Percentiles rank a stretch among this genome's conserved stretches.
These are phyloP conservation scores for Lasioglossum lativentre DNA, from an alignment of 2,888 invertebrate species.

Conservation along the genomic window DNA sequence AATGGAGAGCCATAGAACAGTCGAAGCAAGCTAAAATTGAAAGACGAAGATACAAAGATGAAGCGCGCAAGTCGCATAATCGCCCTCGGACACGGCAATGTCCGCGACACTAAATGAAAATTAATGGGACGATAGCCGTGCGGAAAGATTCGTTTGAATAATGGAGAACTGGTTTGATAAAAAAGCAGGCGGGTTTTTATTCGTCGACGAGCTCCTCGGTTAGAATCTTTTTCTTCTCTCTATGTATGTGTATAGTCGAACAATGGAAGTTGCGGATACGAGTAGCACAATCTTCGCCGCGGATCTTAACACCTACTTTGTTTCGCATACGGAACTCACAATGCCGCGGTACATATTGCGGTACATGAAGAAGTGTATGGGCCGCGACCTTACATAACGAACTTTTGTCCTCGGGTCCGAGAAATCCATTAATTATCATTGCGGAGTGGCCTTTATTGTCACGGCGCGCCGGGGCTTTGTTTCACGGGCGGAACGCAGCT, in stretches of 20 bases:
- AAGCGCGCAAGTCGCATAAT: background rate
- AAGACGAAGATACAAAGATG: background rate
- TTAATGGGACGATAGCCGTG: background rate
- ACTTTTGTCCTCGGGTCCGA: constrained; percentile 61
- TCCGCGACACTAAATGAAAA: background rate
- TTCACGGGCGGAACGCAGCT: constrained; percentile 36
- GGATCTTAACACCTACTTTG: constrained; percentile 49
- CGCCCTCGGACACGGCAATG: background rate
- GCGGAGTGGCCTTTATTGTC: constrained; percentile 61
- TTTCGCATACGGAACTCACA: constrained; percentile 24
- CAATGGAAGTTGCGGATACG: constrained; percentile 1
- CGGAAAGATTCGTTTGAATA: background rate
- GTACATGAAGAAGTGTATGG: constrained; percentile 30
- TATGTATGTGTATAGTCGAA: background rate
- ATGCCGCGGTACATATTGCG: constrained; percentile 36
- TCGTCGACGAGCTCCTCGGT: background rate
- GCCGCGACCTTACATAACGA: constrained; percentile 31
- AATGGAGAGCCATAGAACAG: background rate
- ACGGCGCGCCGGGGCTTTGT: constrained; percentile 52
- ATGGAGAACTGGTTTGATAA: background rate
- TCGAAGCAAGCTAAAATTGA: background rate
- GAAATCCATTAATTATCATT: constrained; percentile 67
- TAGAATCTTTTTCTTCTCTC: background rate
- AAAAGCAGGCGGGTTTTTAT: background rate
- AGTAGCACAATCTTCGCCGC: constrained; percentile 19